Conservation (phyloP, 2,113 vertebrate genomes). For the Euleptes europaea region DNA sequence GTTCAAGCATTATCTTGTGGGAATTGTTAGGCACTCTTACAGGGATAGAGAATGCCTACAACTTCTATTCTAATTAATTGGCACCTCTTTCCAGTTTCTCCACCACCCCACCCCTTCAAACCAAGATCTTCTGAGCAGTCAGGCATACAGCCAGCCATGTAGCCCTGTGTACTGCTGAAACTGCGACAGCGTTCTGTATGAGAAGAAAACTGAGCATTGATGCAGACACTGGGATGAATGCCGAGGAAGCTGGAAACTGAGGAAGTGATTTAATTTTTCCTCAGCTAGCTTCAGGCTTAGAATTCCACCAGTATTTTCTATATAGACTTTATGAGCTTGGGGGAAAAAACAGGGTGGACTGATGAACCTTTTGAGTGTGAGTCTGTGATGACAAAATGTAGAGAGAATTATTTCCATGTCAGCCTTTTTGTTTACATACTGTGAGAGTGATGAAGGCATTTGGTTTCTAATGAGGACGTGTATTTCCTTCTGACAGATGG, state of each 20-base stretch:
- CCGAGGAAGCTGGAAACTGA: slow-evolving; percentile 53
- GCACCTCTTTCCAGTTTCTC: not conserved
- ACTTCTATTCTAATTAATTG: not conserved
- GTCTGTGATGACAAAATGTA: not conserved
- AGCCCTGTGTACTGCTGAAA: slow-evolving; percentile 32
- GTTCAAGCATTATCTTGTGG: not conserved
- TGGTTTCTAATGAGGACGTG: not conserved
- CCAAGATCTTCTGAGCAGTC: not conserved
- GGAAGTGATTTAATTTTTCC: slow-evolving; percentile 48
- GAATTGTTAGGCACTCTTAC: not conserved
- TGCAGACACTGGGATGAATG: slow-evolving; percentile 47
- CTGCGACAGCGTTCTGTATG: slow-evolving; percentile 33
- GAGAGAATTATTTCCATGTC: slow-evolving; percentile 1
- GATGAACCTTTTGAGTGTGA: slow-evolving; percentile 14
- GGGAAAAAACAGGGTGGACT: slow-evolving; percentile 33
- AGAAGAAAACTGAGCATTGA: slow-evolving; percentile 63
- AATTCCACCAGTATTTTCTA: slow-evolving; percentile 32
- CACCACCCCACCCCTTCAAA: not conserved
- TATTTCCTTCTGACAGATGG: slow-evolving; percentile 1
- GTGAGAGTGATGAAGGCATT: not conserved
- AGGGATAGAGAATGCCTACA: not conserved
- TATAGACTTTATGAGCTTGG: not conserved
- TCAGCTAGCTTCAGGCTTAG: slow-evolving; percentile 25
- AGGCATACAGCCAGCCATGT: not conserved
- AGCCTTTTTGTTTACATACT: slow-evolving; percentile 8